Evolutionary conservation across 2,113 vertebrate genomes (phyloP).

Genomic region (Rhinogobius similis): DNA sequence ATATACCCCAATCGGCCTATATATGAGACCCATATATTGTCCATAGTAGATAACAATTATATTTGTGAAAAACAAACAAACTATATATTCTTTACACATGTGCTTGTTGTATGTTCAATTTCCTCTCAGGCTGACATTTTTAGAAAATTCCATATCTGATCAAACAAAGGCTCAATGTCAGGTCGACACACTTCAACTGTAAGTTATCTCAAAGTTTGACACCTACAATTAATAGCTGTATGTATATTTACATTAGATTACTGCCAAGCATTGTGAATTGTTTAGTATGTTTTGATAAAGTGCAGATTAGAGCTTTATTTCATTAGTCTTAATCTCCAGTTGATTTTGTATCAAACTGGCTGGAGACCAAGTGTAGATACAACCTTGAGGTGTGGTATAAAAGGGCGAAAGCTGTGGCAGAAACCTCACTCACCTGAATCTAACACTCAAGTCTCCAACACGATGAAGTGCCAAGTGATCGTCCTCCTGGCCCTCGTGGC

Average conservation of each 20-base stretch:
- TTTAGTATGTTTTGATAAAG: constrained; percentile 4
- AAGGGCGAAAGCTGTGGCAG: constrained; percentile 28
- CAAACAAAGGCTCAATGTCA: constrained; percentile 17
- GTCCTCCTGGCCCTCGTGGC: constrained; percentile 66
- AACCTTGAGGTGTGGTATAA: constrained; percentile 42
- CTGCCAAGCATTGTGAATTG: background rate
- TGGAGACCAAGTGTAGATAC: background rate
- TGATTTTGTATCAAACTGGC: constrained; percentile 3
- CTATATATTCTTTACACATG: background rate
- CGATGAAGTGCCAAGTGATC: constrained; percentile 66
- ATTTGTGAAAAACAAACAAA: background rate
- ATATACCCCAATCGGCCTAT: no score
- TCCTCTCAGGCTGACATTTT: background rate
- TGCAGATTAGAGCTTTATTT: constrained; percentile 13
- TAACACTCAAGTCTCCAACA: constrained; percentile 25
- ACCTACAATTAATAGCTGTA: background rate
- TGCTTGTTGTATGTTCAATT: background rate
- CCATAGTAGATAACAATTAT: no score
- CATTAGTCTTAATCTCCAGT: constrained; percentile 23
- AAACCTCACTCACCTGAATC: constrained; percentile 11
- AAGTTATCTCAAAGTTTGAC: background rate
- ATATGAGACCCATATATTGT: no score
- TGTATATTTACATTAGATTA: background rate
- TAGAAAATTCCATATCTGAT: constrained; percentile 28
- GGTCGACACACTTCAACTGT: background rate